Base-by-base conservation (phyloP, 2,113 vertebrate species). In the Lota lota region DNA sequence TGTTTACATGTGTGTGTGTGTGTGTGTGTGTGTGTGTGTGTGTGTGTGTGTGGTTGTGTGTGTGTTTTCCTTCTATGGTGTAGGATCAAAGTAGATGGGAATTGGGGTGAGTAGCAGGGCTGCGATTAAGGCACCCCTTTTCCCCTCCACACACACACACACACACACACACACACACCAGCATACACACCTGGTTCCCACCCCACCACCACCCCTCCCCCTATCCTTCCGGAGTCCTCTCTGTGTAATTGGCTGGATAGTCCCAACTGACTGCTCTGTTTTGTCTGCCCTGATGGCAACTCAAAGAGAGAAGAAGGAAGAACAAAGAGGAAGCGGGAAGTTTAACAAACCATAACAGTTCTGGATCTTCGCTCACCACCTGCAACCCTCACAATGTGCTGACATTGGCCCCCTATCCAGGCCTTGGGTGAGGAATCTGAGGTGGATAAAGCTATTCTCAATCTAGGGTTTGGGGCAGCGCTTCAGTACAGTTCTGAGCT, bases 231-330 rank as follows among this genome's bases (percentile, higher is more conserved):
- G 20, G 6, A 59, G 2, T 24, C 24, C 64, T 58, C 8, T 51
- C 57, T 22, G 51, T 24, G 57, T 63, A 72, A 73, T 68, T 74
- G 63, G n/a, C 60, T 22, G 1, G 20, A 74, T 70, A 74, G 63
- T 68, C 81, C 51, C 61, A 61, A 67, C 53, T 72, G 73, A 61
- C 72, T 47, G 7, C 22, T 70, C 60, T 90, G 82, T 89, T 91
- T 85, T 73, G 86, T 88, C 87, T 90, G 72, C 84, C 84, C 76
- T 66, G 83, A 83, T 81, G 47, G 67, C 5, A 10, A 54, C 72
- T 71, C 79, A 77, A 74, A 76, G 78, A 82, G n/a, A 61, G 36
- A 24, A 24, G 24, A 72, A 50, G 5, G 17, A 74, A 67, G 82
- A 88, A 85, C 85, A 89, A 85, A 85, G 73, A 67, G 24, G 1